Evolutionary conservation across 2,113 vertebrate species (phyloP).

Genomic region (zebrafish (Danio rerio)): GRCz12tu NC_133177.1:41569501-41570000

Average conservation of each 20-base stretch:
- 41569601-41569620: slow-evolving; percentile 40
- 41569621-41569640: slow-evolving; percentile 39
- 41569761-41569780: neutral
- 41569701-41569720: slow-evolving; percentile 31
- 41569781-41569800: neutral
- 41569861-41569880: neutral
- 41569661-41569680: slow-evolving; percentile 33
- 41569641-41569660: slow-evolving; percentile 40
- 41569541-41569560: neutral
- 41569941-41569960: slow-evolving; percentile 30
- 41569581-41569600: slow-evolving; percentile 23
- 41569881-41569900: neutral
- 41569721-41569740: slow-evolving; percentile 1
- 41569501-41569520: neutral
- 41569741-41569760: neutral
- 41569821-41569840: neutral
- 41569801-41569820: neutral
- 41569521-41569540: neutral
- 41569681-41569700: neutral
- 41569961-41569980: slow-evolving; percentile 13
- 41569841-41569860: neutral
- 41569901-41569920: neutral
- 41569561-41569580: neutral
- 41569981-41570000: slow-evolving; percentile 14
- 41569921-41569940: neutral